Evolutionary conservation across 2,797 vertebrate species (phyloP).

Genomic region (Parotocinclus haroldoi): DNA sequence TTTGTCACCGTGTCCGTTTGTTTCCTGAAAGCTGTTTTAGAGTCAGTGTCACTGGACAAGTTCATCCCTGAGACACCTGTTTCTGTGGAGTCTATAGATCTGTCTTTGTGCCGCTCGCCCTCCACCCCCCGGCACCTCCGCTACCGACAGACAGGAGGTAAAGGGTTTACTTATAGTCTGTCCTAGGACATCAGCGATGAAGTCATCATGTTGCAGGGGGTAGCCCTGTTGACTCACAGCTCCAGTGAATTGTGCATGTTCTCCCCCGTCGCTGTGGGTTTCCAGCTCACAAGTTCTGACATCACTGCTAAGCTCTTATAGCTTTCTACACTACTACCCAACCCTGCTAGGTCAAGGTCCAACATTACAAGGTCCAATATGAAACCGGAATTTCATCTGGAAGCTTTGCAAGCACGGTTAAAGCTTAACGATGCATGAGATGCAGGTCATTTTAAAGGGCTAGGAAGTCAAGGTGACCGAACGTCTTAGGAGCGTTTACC

Average conservation of each 20-base stretch:
- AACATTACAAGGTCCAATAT: not conserved
- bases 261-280: too few species aligned
- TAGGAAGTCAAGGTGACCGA: too few species aligned
- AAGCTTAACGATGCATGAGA: too few species aligned
- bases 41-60: conserved; percentile 80
- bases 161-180: not conserved
- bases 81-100: conserved; percentile 70
- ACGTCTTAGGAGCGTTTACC: too few species aligned
- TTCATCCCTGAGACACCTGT: conserved; percentile 75
- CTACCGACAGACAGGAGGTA: conserved; percentile 78
- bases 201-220: too few species aligned
- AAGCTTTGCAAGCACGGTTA: too few species aligned
- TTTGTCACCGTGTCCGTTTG: not conserved
- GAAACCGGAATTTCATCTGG: not conserved
- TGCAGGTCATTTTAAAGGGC: too few species aligned
- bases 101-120: conserved; percentile 84
- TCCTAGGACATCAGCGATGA: too few species aligned
- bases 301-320: conserved; percentile 12
- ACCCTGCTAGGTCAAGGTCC: not conserved
- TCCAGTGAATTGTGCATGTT: too few species aligned
- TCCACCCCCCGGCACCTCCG: conserved; percentile 85
- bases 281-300: conserved; percentile 83
- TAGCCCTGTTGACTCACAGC: too few species aligned
- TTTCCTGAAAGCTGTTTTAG: conserved; percentile 75
- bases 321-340: conserved; percentile 1